Percentiles rank a stretch among this genome's conserved stretches.
Conservation (phyloP, 1,140 invertebrate genomes). For the Psix sp. region DNA sequence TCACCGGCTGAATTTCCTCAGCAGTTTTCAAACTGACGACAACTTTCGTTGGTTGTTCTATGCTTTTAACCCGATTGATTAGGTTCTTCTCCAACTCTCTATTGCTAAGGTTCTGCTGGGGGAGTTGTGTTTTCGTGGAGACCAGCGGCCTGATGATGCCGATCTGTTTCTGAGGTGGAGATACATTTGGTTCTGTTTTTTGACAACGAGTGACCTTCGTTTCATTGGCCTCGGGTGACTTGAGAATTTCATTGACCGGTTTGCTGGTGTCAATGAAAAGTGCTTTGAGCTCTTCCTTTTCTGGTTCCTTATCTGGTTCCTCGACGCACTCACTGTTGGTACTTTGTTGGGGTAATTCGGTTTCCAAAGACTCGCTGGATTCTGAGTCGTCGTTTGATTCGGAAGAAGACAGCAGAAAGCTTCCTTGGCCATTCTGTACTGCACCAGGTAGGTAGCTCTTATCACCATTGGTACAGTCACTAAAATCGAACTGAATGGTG, state of each 20-base stretch:
- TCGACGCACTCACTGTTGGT: background rate
- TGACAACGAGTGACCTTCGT: constrained; percentile 66
- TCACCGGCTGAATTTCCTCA: constrained; percentile 73
- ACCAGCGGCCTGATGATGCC: constrained; percentile 80
- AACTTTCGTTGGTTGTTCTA: constrained; percentile 78
- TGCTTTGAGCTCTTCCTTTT: constrained; percentile 41
- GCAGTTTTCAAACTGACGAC: constrained; percentile 74
- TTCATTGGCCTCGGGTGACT: constrained; percentile 66
- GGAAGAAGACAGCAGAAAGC: constrained; percentile 7
- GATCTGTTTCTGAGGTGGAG: constrained; percentile 77
- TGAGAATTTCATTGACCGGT: constrained; percentile 67
- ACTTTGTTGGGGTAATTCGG: constrained; percentile 41
- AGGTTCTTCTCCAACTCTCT: constrained; percentile 84
- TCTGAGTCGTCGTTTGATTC: constrained; percentile 32
- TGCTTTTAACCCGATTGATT: constrained; percentile 82
- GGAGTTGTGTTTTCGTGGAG: constrained; percentile 73
- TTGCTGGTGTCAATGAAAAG: constrained; percentile 54
- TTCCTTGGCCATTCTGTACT: constrained; percentile 67
- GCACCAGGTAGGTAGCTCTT: constrained; percentile 77
- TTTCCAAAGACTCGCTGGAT: constrained; percentile 11
- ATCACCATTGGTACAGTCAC: constrained; percentile 47
- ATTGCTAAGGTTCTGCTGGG: constrained; percentile 78
- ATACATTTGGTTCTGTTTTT: constrained; percentile 64
- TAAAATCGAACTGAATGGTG: constrained; percentile 81
- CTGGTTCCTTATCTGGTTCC: constrained; percentile 20